Percentiles rank a stretch among this genome's conserved stretches.
Evolutionary conservation across 30 jellyfish, hydroid and myxozoan genomes (phyloP).

Genomic region (Chrysaora quinquecirrha): DNA sequence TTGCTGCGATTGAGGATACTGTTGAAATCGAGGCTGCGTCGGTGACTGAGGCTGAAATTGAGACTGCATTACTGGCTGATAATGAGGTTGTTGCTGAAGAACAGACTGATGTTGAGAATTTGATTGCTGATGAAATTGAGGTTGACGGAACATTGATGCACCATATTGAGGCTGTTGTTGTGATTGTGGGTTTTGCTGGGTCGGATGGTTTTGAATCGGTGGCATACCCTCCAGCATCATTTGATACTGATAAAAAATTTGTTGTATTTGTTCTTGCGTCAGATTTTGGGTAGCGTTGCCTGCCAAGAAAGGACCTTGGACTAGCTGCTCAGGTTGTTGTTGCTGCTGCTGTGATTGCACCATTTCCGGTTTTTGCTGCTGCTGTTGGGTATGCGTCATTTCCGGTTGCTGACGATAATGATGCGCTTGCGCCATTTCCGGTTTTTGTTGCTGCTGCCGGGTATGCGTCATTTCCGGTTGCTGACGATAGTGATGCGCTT

Average conservation of each 20-base stretch:
- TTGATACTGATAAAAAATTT: constrained; percentile 9
- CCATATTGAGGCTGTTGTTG: constrained; percentile 10
- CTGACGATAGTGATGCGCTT: constrained; percentile 16
- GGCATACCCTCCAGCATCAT: not conserved
- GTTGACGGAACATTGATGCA: no score
- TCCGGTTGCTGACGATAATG: constrained; percentile 21
- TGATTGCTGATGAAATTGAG: not conserved
- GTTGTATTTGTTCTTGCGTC: constrained; percentile 8
- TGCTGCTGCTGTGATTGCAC: constrained; percentile 28
- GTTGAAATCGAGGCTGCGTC: constrained; percentile 1
- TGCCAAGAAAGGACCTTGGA: not conserved
- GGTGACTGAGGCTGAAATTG: not conserved
- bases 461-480: not conserved
- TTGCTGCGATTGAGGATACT: constrained; percentile 5
- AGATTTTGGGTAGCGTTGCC: no score
- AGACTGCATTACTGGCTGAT: not conserved
- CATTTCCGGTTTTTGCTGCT: not conserved
- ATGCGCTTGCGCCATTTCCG: constrained; percentile 6
- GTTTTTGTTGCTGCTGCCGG: constrained; percentile 8
- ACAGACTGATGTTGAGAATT: not conserved
- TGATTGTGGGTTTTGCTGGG: not conserved
- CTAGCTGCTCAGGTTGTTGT: constrained; percentile 18
- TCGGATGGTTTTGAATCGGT: not conserved
- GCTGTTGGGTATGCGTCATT: constrained; percentile 12
- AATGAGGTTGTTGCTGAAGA: constrained; percentile 8